Evolutionary conservation across 2,113 vertebrate species (phyloP).

Genomic region (Anguilla japonica): DNA sequence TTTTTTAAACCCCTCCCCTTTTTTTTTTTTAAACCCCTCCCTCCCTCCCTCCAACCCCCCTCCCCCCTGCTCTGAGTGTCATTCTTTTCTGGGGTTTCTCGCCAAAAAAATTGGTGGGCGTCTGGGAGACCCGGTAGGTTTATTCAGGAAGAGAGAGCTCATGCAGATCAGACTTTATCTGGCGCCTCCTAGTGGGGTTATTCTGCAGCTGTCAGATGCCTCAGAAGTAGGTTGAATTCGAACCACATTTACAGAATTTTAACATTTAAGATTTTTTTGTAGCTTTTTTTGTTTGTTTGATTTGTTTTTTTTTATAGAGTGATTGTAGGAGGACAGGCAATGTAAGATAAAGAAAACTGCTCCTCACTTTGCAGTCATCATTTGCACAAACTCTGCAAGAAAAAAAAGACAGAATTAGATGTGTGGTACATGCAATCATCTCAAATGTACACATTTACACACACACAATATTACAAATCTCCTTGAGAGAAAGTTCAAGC

Average conservation of each 20-base stretch:
- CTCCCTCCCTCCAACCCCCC: constrained; percentile 12
- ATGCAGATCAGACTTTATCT: constrained; percentile 78
- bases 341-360: constrained; percentile 55
- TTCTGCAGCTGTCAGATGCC: constrained; percentile 67
- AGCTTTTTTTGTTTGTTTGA: constrained; percentile 48
- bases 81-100: constrained; percentile 63
- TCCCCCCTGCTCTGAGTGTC: constrained; percentile 49
- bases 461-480: no score
- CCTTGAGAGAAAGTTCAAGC: no score
- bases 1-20: no score
- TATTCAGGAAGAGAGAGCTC: constrained; percentile 62
- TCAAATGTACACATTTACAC: no score
- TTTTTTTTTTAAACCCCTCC: constrained; percentile 6
- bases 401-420: constrained; percentile 18
- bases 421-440: not conserved
- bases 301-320: constrained; percentile 66
- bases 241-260: constrained; percentile 68
- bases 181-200: constrained; percentile 75
- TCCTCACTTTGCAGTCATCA: constrained; percentile 92
- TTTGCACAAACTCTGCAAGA: constrained; percentile 86
- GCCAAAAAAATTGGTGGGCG: constrained; percentile 43
- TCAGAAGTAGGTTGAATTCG: constrained; percentile 57
- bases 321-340: constrained; percentile 78
- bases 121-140: constrained; percentile 58
- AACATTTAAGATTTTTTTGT: constrained; percentile 56